Evolutionary conservation across 2,888 invertebrate species (phyloP).

Genomic region (Spilosoma lubricipeda): DNA sequence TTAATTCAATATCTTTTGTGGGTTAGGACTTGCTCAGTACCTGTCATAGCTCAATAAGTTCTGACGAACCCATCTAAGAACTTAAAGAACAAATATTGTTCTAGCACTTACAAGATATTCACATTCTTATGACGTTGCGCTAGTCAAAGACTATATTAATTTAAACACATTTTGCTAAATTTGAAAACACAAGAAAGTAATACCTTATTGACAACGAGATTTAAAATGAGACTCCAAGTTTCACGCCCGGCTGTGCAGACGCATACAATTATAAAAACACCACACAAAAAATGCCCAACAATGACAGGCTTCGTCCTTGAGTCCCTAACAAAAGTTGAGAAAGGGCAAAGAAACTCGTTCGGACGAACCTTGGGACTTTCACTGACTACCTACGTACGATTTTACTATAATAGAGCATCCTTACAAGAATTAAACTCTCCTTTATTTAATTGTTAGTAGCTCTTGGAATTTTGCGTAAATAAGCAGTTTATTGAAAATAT

Average conservation of each 20-base stretch:
- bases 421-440: slow-evolving; percentile 4
- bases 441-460: neutral
- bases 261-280: slow-evolving; percentile 80
- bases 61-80: slow-evolving; percentile 52
- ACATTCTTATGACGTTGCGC: slow-evolving; percentile 58
- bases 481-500: slow-evolving; percentile 24
- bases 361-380: slow-evolving; percentile 83
- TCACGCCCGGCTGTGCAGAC: slow-evolving; percentile 79
- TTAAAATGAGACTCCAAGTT: slow-evolving; percentile 67
- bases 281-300: slow-evolving; percentile 78
- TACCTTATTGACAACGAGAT: slow-evolving; percentile 66
- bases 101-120: slow-evolving; percentile 57
- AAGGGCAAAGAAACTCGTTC: slow-evolving; percentile 85
- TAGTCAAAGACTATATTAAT: slow-evolving; percentile 48
- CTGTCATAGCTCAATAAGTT: too few species aligned
- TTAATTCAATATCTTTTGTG: slow-evolving; percentile 32
- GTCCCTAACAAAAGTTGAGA: slow-evolving; percentile 84
- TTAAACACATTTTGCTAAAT: slow-evolving; percentile 46
- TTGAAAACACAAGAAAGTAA: slow-evolving; percentile 48
- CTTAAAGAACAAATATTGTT: slow-evolving; percentile 39
- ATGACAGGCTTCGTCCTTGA: slow-evolving; percentile 82
- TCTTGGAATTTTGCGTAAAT: neutral
- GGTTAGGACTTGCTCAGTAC: slow-evolving; percentile 34
- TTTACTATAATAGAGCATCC: slow-evolving; percentile 25
- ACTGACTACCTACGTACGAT: slow-evolving; percentile 77